Conservation (phyloP, 2,888 invertebrate species). For the Cheilosia impressa region DNA sequence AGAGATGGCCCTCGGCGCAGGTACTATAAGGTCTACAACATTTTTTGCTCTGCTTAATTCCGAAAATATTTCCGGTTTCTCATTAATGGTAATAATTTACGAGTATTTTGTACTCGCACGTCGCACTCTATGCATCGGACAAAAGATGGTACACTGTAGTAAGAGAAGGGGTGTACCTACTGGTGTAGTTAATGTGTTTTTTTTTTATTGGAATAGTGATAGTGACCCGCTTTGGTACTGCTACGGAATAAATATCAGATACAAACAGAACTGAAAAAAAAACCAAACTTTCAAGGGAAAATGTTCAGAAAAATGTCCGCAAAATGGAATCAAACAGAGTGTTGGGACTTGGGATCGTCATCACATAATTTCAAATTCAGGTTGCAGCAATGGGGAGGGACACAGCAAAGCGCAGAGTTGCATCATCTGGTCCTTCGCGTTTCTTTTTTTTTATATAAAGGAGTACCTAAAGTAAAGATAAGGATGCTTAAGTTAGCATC, state of each 20-base stretch:
- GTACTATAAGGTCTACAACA: not conserved
- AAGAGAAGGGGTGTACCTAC: not conserved
- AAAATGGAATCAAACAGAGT: no score
- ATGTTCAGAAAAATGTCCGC: not conserved
- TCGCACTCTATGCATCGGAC: constrained; percentile 19
- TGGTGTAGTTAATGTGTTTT: not conserved
- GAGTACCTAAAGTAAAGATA: no score
- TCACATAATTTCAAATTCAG: no score
- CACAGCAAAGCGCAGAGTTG: no score
- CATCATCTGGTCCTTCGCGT: no score
- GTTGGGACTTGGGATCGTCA: no score
- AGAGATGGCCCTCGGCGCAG: not conserved
- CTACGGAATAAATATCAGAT: not conserved
- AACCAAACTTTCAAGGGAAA: constrained; percentile 5
- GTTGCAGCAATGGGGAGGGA: no score
- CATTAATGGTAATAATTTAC: constrained; percentile 70
- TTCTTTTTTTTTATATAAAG: no score
- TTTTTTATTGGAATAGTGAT: not conserved
- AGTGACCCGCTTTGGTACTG: not conserved
- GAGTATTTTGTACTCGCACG: constrained; percentile 21
- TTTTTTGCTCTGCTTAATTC: constrained; percentile 46
- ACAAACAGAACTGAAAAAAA: constrained; percentile 9
- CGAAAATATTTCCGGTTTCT: constrained; percentile 60
- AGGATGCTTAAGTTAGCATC: no score
- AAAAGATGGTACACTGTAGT: not conserved